Base-by-base conservation (phyloP, 2,797 vertebrate species). In the Graptemys geographica region DNA sequence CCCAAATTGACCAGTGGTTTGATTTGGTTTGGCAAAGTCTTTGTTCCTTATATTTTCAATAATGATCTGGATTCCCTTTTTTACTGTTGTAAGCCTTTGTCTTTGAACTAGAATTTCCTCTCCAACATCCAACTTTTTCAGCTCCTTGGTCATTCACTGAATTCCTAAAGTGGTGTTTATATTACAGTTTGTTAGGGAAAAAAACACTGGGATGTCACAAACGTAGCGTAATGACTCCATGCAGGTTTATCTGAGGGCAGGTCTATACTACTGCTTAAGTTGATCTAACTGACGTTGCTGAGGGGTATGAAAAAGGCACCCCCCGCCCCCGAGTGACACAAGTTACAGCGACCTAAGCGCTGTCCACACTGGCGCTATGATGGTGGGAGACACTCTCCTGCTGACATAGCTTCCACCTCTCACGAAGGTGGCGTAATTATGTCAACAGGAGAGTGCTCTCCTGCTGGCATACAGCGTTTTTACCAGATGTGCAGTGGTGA, bases 101-200 rank as follows among this genome's bases (percentile, higher is more conserved):
- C 31, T 83, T 56, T 37, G 81, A 95, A 31, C 25, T 74, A 74
- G 72, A 65, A n/a, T 65, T 65, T 65, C 16, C 33, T n/a, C 16
- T 65, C 56, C 56, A 11, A 44, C 41, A 86, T 79, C 13, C 53
- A 84, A 19, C 7, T 93, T 95, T 74, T 95, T 83, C 41, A 56
- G 41, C 76, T 28, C 53, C 41, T 19, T 53, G 55, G 18, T 81
- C 74, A n/a, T 89, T 87, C 31, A 76, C 59, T 1, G 4, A 72
- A 15, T 87, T 91, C 91, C 16, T 83, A 79, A 83, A 69, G 65
- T 81, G 65, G n/a, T 33, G 12, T 62, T 62, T 88, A 5, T 84
- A 92, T 84, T 65, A 37, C 84, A 81, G n/a, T 86, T 89, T 59
- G 81, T 51, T 90, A 37, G 21, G 88, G 87, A 93, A 95, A 91